Base-by-base conservation (phyloP, 2,113 vertebrate genomes). In the Caranx melampygus region DNA sequence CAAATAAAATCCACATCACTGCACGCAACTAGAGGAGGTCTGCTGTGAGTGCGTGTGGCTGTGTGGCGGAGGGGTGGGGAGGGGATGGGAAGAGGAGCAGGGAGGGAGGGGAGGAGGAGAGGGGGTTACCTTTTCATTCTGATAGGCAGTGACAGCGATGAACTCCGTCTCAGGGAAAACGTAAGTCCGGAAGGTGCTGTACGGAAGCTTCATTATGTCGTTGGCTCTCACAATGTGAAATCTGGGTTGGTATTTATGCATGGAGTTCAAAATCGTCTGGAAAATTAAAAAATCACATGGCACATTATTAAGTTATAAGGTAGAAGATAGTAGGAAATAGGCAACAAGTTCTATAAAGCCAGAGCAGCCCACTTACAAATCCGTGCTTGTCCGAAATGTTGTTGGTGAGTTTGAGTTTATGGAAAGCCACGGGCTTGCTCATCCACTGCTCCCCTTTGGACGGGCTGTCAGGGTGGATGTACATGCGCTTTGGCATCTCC, bases 401-500 rank as follows among this genome's bases (percentile, higher is more conserved):
- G 89, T 99, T 99, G 83, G 98, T 99, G 70, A 99, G 96, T 84
- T 99, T 99, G 86, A 99, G 96, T 84, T 99, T 99, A 88, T 99
- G 97, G 79, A 99, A 99, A 35, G 97, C 96, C 49, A 98, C 97
- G 0, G 97, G 96, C 84, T 98, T 99, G 88, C 96, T 96, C 98
- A 99, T 99, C 98, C 98, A 99, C 91, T 99, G 97, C 85, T 97
- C 97, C 1, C 98, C 98, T 0, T 96, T 98, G 87, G 97, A 97
- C 0, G 97, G 98, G 82, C 97, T 99, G 92, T 99, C 98, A 0
- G 98, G 98, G 92, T 99, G 98, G 91, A 99, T 99, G 92, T 99
- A 99, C 96, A 99, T 98, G 81, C 97, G 96, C 72, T 99, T 99
- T 75, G 98, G 97, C 98, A 99, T 98, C 96, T 99, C 98, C 0